Base-by-base conservation (phyloP, 2,797 vertebrate genomes). In the Brachymystax lenok region DNA sequence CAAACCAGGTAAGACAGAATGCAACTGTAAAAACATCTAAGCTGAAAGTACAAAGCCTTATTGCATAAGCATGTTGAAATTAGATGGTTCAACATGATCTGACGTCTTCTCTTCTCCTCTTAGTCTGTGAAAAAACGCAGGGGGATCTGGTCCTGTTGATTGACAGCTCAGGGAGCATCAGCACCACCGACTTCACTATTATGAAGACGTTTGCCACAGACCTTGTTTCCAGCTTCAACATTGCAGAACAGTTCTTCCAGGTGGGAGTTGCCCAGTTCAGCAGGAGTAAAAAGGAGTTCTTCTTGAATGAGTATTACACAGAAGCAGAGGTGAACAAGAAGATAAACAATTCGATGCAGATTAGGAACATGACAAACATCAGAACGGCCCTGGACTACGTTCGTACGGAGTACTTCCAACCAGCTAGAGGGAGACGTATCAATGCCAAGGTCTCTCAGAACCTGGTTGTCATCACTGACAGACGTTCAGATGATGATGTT, bases 261-360 rank as follows among this genome's bases (percentile, higher is more conserved):
- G 88, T 96, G 1, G 95, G 94, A 27, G 85, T 96, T 3, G 94
- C 95, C 17, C 95, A 96, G 84, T 97, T 96, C 83, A 95, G 93
- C 81, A 14, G 21, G 28, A 0, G 0, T 0, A 50, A 80, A 77
- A 80, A 93, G 3, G 92, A 95, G 87, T 95, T 97, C 82, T 92
- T 89, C 81, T 91, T 96, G 52, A 91, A 93, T 73, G 27, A 89
- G 7, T 88, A 85, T 46, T 73, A 77, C 71, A 83, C 72, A 0
- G 80, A 80, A 5, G 17, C 8, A 0, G 66, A 17, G 0, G 59
- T 96, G 5, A 88, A 67, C 10, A 30, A 79, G 0, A 85, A 88
- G 24, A 94, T 96, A 73, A 8, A 68, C 0, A 1, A 0, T 0
- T 88, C 95, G 19, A 0, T 0, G 0, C 94, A 96, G 77, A 0